Evolutionary conservation across 2,888 invertebrate genomes (phyloP).

Genomic region (Leptura quadrifasciata): DNA sequence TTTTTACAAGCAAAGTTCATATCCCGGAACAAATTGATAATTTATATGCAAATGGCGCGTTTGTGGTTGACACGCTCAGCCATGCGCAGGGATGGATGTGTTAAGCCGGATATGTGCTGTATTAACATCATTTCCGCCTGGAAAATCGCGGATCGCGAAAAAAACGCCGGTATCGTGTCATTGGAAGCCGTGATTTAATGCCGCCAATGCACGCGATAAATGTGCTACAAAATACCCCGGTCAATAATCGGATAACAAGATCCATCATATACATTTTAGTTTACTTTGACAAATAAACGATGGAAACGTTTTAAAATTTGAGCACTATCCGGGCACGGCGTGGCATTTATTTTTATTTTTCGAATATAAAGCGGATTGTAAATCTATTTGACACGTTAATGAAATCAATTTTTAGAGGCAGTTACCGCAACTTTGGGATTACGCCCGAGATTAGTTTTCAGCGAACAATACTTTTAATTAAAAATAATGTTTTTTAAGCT

Average conservation of each 20-base stretch:
- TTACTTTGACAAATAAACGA: slow-evolving; percentile 49
- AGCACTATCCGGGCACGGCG: slow-evolving; percentile 17
- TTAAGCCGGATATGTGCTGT: slow-evolving; percentile 59
- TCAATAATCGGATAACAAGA: slow-evolving; percentile 57
- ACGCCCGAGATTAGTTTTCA: slow-evolving; percentile 17
- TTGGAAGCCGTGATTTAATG: slow-evolving; percentile 53
- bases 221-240: slow-evolving; percentile 50
- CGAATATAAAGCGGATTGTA: not conserved
- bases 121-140: slow-evolving; percentile 59
- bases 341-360: slow-evolving; percentile 16
- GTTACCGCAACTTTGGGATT: slow-evolving; percentile 21
- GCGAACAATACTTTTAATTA: slow-evolving; percentile 35
- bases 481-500: slow-evolving; percentile 22
- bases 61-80: slow-evolving; percentile 63
- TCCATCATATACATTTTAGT: slow-evolving; percentile 52
- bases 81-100: slow-evolving; percentile 61
- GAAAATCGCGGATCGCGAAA: slow-evolving; percentile 52
- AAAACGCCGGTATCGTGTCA: slow-evolving; percentile 49
- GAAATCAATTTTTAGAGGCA: slow-evolving; percentile 22
- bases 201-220: slow-evolving; percentile 49
- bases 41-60: slow-evolving; percentile 66
- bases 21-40: slow-evolving; percentile 63
- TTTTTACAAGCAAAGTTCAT: slow-evolving; percentile 3
- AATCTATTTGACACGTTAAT: slow-evolving; percentile 21
- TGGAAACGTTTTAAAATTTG: slow-evolving; percentile 46